These are phyloP conservation scores for Galerucella nymphaeae DNA, from an alignment of 2,888 invertebrate species.

Conservation along the genomic window DNA sequence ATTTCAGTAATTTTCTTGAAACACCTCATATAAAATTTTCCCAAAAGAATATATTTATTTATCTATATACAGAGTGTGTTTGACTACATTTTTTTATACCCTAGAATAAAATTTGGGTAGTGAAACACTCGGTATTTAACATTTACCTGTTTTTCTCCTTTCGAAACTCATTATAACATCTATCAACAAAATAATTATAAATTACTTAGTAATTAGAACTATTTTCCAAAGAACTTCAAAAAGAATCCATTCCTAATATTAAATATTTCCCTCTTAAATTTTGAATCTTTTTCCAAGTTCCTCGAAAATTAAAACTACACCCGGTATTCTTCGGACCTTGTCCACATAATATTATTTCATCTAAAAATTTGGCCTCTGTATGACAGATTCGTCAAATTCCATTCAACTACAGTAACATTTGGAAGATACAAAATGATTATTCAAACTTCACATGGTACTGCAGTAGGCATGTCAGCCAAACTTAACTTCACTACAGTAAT, in stretches of 20 bases:
- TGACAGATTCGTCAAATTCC: constrained; percentile 29
- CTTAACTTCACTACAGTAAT: constrained; percentile 72
- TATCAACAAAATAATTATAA: background rate
- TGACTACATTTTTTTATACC: too few relatives aligned
- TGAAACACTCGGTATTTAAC: background rate
- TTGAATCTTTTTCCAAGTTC: background rate
- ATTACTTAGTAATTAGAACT: constrained; percentile 2
- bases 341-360: background rate
- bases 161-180: background rate
- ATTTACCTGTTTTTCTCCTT: background rate
- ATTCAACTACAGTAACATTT: constrained; percentile 15
- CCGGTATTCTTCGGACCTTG: background rate
- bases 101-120: too few relatives aligned
- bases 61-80: too few relatives aligned
- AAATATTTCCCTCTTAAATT: background rate
- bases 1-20: too few relatives aligned
- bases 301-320: background rate
- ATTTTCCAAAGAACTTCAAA: constrained; percentile 2
- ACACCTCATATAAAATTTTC: too few relatives aligned
- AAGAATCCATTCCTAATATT: background rate
- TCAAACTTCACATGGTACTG: constrained; percentile 63
- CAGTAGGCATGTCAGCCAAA: constrained; percentile 68
- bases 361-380: constrained; percentile 22
- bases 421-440: constrained; percentile 35
- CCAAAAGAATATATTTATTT: too few relatives aligned